Base-by-base conservation (phyloP, 1,140 invertebrate species). In the Scaptomyza montana region DNA sequence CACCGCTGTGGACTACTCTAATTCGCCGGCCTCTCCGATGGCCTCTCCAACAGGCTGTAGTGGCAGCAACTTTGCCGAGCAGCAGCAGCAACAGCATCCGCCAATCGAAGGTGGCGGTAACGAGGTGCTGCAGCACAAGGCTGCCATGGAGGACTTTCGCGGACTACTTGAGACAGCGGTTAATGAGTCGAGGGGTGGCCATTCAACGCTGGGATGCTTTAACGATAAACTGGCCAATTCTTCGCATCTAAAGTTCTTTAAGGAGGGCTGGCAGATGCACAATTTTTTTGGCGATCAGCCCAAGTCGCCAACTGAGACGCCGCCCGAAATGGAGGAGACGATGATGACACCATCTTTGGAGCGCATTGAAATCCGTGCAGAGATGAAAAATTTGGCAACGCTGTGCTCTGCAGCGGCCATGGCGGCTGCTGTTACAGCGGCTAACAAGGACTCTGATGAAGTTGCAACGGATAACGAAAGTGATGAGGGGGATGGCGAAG, bases 21-120 rank as follows among this genome's bases (percentile, higher is more conserved):
- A 89, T 72, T 91, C 90, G 1, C 90, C 90, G 55, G 90, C 90
- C 8, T 91, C 90, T 9, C 90, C 90, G 0, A 77, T 92, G 16
- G 90, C 91, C 6, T 89, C 93, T 90, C 74, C 93, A 92, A 75
- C 82, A 47, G 84, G 78, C 92, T 92, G 66, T 84, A 92, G 47
- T 92, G 92, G 73, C 77, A 93, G 56, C 92, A 93, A 63, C 75
- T 92, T 57, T 46, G 69, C 51, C 3, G 74, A 91, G 8, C 92
- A 92, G 60, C 90, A 84, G 5, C 90, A 91, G 7, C 66, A 61
- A 25, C 92, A 92, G 60, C 92, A 92, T 25, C 56, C 46, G 49
- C 41, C 78, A 12, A 10, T 84, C 65, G 63, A 46, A 33, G 41
- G 41, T 25, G 30, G 59, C 30, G 21, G 50, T 45, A 54, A 36